A percentile compares a stretch with the other conserved stretches of the same genome.
phyloP scores from a whole-genome alignment of 2,888 invertebrate genomes.

The Kryphioiulus occultus region DNA sequence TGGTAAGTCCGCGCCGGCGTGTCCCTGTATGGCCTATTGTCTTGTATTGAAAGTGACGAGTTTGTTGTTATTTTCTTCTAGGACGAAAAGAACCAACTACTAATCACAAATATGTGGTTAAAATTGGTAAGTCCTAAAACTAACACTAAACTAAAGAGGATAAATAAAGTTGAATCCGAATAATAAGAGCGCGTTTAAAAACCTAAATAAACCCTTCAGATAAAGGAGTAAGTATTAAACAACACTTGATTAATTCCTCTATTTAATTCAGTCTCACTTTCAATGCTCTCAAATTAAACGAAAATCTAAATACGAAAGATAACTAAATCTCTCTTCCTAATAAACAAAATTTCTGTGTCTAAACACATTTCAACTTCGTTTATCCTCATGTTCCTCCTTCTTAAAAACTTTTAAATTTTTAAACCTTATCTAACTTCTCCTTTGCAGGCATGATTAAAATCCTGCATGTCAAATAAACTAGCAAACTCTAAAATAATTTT shows the following conservation, averaged over 20 bases:
- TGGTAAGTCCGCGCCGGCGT: constrained; percentile 60
- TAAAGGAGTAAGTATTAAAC: constrained; percentile 45
- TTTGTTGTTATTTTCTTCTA: constrained; percentile 66
- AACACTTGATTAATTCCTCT: constrained; percentile 22
- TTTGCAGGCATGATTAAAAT: constrained; percentile 23
- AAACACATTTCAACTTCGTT: constrained; percentile 53
- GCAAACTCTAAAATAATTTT: neutral
- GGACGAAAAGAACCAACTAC: constrained; percentile 97
- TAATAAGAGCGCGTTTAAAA: constrained; percentile 13
- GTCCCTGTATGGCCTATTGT: constrained; percentile 36
- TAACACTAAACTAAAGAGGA: constrained; percentile 54
- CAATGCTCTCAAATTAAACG: constrained; percentile 1
- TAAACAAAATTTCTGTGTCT: constrained; percentile 21
- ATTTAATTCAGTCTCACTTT: constrained; percentile 41
- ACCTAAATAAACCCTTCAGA: constrained; percentile 43
- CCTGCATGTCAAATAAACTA: constrained; percentile 23
- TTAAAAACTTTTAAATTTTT: constrained; percentile 49
- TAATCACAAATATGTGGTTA: constrained; percentile 96
- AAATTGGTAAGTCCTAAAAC: constrained; percentile 80
- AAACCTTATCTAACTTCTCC: constrained; percentile 42
- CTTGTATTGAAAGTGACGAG: constrained; percentile 45
- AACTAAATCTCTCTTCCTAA: constrained; percentile 47
- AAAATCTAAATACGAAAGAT: neutral
- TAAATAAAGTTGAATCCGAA: constrained; percentile 54
- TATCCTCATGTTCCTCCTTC: constrained; percentile 51